Percentiles rank a stretch among this genome's conserved stretches.
Conservation (phyloP, 2,113 vertebrate species). For the Rostratula benghalensis region DNA sequence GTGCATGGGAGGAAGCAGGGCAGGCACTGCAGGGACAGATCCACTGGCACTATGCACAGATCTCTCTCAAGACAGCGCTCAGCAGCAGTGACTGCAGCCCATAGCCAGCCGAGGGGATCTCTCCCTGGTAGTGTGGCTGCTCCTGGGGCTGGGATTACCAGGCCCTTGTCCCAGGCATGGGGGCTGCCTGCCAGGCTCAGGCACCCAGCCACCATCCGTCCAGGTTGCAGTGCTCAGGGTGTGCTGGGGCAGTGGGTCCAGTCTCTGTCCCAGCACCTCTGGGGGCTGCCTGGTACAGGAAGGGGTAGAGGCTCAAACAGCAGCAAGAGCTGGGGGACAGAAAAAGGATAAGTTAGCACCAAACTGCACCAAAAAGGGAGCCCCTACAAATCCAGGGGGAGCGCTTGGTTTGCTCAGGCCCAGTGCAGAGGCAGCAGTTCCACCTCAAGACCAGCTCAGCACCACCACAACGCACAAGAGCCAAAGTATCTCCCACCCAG, state of each 20-base stretch:
- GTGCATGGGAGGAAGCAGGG: neutral
- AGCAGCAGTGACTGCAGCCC: neutral
- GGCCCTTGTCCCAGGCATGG: neutral
- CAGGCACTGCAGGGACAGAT: neutral
- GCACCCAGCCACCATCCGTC: neutral
- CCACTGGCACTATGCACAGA: neutral
- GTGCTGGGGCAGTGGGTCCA: neutral
- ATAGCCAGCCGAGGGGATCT: neutral
- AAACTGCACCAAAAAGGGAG: neutral
- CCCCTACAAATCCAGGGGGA: neutral
- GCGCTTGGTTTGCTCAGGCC: neutral
- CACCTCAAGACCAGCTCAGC: neutral
- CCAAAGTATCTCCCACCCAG: neutral
- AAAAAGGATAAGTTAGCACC: neutral
- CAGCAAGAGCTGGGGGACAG: neutral
- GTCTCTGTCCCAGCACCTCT: conserved; percentile 29
- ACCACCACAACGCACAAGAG: neutral
- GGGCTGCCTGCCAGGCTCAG: neutral
- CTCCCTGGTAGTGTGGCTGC: neutral
- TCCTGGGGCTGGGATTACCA: neutral
- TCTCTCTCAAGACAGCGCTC: neutral
- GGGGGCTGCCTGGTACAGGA: neutral
- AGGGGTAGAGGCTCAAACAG: conserved; percentile 1
- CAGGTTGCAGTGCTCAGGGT: neutral
- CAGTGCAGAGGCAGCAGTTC: rapidly evolving